phyloP scores from a whole-genome alignment of 2,888 invertebrate genomes.

The Philhelius pedissequus region DNA sequence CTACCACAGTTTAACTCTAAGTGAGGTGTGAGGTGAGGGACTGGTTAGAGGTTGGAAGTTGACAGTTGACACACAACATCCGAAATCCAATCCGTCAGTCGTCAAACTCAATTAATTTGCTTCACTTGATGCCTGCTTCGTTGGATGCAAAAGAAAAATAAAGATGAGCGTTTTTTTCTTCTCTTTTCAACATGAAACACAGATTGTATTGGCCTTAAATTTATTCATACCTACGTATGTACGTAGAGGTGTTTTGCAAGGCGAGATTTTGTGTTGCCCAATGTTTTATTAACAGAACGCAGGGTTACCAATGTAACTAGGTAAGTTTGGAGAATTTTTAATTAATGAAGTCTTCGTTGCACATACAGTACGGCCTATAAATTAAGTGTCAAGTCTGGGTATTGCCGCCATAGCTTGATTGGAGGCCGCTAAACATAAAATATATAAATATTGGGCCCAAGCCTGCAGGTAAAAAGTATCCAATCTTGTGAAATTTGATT shows the following conservation, averaged over 20 bases:
- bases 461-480: too few species aligned
- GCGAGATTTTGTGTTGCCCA: not conserved
- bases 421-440: too few species aligned
- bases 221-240: not conserved
- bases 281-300: not conserved
- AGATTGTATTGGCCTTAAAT: not conserved
- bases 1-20: conserved; percentile 7
- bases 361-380: too few species aligned
- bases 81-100: conserved; percentile 62
- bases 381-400: too few species aligned
- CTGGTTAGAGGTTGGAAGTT: conserved; percentile 8
- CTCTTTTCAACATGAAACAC: not conserved
- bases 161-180: not conserved
- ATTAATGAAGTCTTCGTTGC: too few species aligned
- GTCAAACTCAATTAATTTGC: conserved; percentile 66
- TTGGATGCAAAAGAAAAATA: conserved; percentile 11
- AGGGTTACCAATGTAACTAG: not conserved
- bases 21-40: not conserved
- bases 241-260: not conserved
- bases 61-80: conserved; percentile 54
- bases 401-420: too few species aligned
- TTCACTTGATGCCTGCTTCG: conserved; percentile 50
- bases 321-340: too few species aligned
- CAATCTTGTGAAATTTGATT: too few species aligned
- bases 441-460: too few species aligned